phyloP scores from a whole-genome alignment of 1,140 invertebrate genomes.

The Pissodes strobi region DNA sequence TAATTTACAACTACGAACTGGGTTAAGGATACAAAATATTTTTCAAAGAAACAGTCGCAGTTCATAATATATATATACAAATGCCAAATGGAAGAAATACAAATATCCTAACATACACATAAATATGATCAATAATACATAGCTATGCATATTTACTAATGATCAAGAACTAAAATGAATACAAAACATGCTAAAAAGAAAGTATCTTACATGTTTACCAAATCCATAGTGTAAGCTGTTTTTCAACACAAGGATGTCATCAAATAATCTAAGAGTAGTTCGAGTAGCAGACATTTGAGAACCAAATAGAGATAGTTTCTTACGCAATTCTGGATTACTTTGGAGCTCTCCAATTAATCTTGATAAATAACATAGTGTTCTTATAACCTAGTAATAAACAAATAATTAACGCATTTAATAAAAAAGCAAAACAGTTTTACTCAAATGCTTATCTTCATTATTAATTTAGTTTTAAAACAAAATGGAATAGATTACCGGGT shows the following conservation, averaged over 20 bases:
- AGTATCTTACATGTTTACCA: constrained; percentile 64
- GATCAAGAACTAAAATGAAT: too few species aligned
- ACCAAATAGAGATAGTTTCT: constrained; percentile 64
- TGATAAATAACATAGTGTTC: constrained; percentile 68
- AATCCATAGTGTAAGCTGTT: constrained; percentile 66
- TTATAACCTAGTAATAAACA: constrained; percentile 60
- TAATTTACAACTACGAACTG: too few species aligned
- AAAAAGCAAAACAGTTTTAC: background rate
- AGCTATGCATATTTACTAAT: too few species aligned
- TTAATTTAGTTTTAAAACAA: background rate
- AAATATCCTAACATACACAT: too few species aligned
- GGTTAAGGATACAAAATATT: too few species aligned
- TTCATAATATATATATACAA: too few species aligned
- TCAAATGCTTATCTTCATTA: background rate
- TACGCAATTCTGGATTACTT: constrained; percentile 59
- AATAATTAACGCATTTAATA: too few species aligned
- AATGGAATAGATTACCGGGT: too few species aligned
- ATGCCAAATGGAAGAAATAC: too few species aligned
- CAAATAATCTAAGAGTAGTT: constrained; percentile 71
- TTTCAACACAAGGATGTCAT: constrained; percentile 74
- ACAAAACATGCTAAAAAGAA: too few species aligned
- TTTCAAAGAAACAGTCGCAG: too few species aligned
- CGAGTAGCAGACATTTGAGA: constrained; percentile 69
- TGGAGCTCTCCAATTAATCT: constrained; percentile 64
- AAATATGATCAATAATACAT: too few species aligned